Conservation (phyloP, 1,140 invertebrate species). For the Rhyacophila brunnea region DNA sequence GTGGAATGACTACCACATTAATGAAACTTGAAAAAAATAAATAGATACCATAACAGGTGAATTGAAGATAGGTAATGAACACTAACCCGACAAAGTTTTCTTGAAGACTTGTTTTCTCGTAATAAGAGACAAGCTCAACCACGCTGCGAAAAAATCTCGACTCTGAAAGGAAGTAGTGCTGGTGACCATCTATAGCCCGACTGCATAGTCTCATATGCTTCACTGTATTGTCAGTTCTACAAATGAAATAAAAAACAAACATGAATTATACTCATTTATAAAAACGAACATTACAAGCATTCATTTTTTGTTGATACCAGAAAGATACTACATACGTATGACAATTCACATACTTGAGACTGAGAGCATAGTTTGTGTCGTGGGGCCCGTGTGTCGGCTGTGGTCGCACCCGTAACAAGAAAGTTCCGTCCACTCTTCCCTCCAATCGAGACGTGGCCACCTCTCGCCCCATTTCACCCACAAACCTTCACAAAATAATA, state of each 20-base stretch:
- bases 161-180: slow-evolving; percentile 81
- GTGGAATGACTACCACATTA: too few relatives aligned
- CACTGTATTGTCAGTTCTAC: slow-evolving; percentile 75
- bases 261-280: too few relatives aligned
- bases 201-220: slow-evolving; percentile 89
- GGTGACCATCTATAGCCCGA: slow-evolving; percentile 50
- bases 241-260: slow-evolving; percentile 33
- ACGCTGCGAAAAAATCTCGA: slow-evolving; percentile 88
- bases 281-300: neutral
- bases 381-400: slow-evolving; percentile 52
- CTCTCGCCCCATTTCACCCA: slow-evolving; percentile 85
- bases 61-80: too few relatives aligned
- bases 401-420: slow-evolving; percentile 81
- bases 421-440: slow-evolving; percentile 81
- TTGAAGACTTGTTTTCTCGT: slow-evolving; percentile 81
- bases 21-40: too few relatives aligned
- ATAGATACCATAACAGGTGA: too few relatives aligned
- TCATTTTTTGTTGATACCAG: neutral
- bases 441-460: slow-evolving; percentile 76
- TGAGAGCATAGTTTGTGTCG: slow-evolving; percentile 81
- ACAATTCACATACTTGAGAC: slow-evolving; percentile 92
- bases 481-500: slow-evolving; percentile 72
- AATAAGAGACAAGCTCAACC: slow-evolving; percentile 86
- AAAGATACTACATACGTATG: too few relatives aligned
- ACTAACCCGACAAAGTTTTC: slow-evolving; percentile 86